These are phyloP conservation scores for Microctonus aethiopoides DNA, from an alignment of 2,888 invertebrate genomes.

Conservation along the genomic window DNA sequence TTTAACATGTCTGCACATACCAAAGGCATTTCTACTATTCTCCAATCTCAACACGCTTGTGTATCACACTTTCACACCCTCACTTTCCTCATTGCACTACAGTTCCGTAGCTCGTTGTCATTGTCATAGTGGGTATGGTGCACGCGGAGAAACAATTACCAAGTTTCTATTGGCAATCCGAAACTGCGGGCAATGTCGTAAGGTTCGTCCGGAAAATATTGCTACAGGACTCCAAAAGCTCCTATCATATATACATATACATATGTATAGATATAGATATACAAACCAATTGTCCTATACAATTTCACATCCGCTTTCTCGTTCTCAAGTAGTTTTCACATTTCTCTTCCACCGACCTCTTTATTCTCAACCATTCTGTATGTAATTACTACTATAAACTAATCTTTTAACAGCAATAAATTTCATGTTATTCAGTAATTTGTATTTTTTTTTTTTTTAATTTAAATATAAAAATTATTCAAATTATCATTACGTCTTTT, in stretches of 20 bases:
- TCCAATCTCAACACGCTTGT: constrained; percentile 5
- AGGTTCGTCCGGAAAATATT: constrained; percentile 48
- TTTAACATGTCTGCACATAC: neutral
- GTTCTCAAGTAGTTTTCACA: constrained; percentile 19
- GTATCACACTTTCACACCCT: neutral
- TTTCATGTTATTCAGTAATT: neutral
- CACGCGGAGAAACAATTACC: constrained; percentile 51
- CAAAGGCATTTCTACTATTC: constrained; percentile 5
- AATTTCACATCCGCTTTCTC: constrained; percentile 4
- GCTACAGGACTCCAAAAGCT: constrained; percentile 34
- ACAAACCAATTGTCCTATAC: constrained; percentile 8
- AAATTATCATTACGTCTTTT: no score
- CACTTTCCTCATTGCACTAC: constrained; percentile 23
- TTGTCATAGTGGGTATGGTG: constrained; percentile 30
- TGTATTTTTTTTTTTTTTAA: neutral
- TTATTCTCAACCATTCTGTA: constrained; percentile 28
- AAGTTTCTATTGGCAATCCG: constrained; percentile 56
- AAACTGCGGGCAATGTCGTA: constrained; percentile 42
- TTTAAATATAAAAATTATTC: no score
- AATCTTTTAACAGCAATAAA: constrained; percentile 38
- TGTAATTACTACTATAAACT: constrained; percentile 52
- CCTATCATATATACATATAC: neutral
- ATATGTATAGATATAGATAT: no score
- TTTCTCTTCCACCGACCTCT: constrained; percentile 29
- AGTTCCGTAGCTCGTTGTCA: constrained; percentile 17